Evolutionary conservation across 2,888 invertebrate species (phyloP), one percentile per base, ranked within the genome.

Genomic region (Thalpophila matura): DNA sequence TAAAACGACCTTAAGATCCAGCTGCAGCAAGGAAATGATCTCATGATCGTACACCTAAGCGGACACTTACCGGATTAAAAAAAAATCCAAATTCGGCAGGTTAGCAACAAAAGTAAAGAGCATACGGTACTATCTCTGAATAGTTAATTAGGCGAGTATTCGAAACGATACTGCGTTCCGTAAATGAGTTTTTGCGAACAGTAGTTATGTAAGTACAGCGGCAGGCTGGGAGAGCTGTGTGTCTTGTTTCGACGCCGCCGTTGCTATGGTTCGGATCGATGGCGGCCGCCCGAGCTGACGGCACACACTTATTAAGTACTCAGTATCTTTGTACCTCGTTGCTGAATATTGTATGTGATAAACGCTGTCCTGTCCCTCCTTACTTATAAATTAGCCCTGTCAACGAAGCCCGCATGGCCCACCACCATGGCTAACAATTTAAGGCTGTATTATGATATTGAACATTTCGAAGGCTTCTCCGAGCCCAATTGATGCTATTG

Each of bases 151-250:
- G 77, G 64, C 71, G 69, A 79, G 67, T 64, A 55, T 65, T 59
- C 73, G 64, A 74, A 72, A 55, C 73, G 69, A 74, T 74, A 69
- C 65, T 54, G 60, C 56, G 76, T 75, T 82, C 80, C 69, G 79
- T 79, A 82, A 85, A 85, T 85, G 74, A 81, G 85, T 86, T 82
- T 86, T 81, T 74, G 79, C 78, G 69, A 53, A 37, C 27, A 55
- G 73, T 77, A 65, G 72, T 78, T 78, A 78, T 67, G 69, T 84
- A 80, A 83, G 77, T 76, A 72, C 31, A 67, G 49, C 37, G 40
- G 60, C 47, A 49, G 43, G 58, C 54, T 49, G 55, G 56, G 67
- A 68, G 56, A 67, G 69, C 69, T 43, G 53, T 69, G 74, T 72
- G 69, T 74, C 72, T 74, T 74, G 72, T 74, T 68, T 64, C 69